Conservation (phyloP, 2,888 invertebrate genomes). For the Aphidius colemani region DNA sequence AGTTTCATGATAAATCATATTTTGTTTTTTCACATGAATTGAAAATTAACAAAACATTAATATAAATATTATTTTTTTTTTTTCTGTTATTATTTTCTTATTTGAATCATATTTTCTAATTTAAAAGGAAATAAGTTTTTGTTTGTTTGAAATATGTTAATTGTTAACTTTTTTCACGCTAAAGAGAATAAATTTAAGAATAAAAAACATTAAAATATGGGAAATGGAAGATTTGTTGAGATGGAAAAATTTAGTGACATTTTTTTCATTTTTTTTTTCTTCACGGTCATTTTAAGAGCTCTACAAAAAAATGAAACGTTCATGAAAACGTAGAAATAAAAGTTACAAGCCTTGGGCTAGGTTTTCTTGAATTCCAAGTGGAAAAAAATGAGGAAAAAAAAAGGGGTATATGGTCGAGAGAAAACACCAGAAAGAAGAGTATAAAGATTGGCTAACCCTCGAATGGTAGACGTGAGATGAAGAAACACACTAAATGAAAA, state of each 20-base stretch:
- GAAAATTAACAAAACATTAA: not conserved
- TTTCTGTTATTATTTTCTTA: not conserved
- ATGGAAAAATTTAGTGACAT: too few species aligned
- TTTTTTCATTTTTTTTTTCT: too few species aligned
- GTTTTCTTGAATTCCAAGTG: not conserved
- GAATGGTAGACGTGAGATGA: not conserved
- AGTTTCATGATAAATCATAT: not conserved
- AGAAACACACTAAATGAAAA: constrained; percentile 22
- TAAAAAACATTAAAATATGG: too few species aligned
- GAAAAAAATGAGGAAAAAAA: not conserved
- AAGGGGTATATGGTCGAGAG: not conserved
- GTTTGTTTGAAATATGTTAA: too few species aligned
- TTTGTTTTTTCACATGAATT: not conserved
- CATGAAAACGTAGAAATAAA: not conserved
- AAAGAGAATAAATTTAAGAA: constrained; percentile 1
- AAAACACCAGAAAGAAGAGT: constrained; percentile 9
- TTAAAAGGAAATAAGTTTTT: not conserved
- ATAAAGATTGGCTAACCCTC: constrained; percentile 18
- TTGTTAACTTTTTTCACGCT: not conserved
- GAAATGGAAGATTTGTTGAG: too few species aligned
- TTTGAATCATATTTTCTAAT: not conserved
- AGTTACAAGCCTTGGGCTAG: not conserved
- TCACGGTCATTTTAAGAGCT: too few species aligned
- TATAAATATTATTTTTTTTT: too few species aligned
- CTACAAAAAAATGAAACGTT: not conserved